Base-by-base conservation (phyloP, 2,888 invertebrate genomes). In the Linnaemya vulpina region DNA sequence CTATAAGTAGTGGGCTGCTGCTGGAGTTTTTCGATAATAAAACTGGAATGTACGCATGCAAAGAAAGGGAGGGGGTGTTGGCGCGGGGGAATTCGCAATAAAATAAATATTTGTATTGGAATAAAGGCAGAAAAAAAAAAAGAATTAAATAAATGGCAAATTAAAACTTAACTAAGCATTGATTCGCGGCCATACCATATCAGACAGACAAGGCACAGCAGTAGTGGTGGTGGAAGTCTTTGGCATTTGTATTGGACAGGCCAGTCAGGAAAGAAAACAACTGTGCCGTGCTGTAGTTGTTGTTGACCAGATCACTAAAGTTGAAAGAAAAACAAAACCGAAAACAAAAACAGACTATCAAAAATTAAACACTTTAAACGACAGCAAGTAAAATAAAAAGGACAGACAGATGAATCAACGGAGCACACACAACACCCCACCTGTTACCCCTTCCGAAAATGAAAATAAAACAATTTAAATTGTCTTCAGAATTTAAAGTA, bases 401-500 rank as follows among this genome's bases (percentile, higher is more conserved):
- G 15, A 30, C 43, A 67, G 38, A 58, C 68, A n/a, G 51, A 49
- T 40, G 43, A 15, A 35, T n/a, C 43, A 58, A 30, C 46, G 20
- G 17, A 58, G 17, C 22, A 78, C 20, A 62, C 35, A 71, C 43
- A 63, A 3, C 5, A 30, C 2, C 30, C 30, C 2, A 30, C 30
- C 30, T 30, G 3, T 5, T 30, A 30, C 30, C 30, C 30, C 30
- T 70, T 78, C 35, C 43, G 35, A 5, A 43, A n/a, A n/a, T n/a
- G n/a, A n/a, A 51, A 75, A 9, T 11, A 51, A 71, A 62, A 20
- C 20, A 73, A 79, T 73, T 65, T 65, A 58, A 79, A 65, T 65
- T 73, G 71, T 79, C 71, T 58, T 30, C 71, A 73, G 79, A 71
- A 79, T 71, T 73, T 65, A 38, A 73, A 73, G 71, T 73, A 63